A percentile compares a stretch with the other conserved stretches of the same genome.
phyloP scores from a whole-genome alignment of 1,140 invertebrate genomes.

The Leguminivora glycinivorella region DNA sequence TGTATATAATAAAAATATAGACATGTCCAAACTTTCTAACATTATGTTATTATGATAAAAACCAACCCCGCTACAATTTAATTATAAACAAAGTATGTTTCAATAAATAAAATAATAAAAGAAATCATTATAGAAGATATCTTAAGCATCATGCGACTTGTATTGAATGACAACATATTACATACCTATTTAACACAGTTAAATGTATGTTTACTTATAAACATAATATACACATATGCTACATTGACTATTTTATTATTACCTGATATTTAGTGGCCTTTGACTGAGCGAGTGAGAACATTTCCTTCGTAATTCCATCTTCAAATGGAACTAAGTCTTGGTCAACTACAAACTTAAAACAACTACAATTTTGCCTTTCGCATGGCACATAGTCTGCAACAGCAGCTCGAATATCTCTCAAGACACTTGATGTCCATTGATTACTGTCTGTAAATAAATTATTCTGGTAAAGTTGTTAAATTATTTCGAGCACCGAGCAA shows the following conservation, averaged over 20 bases:
- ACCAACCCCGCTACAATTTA: too few species aligned
- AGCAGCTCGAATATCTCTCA: conserved; percentile 65
- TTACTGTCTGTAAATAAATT: conserved; percentile 66
- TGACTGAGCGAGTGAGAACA: conserved; percentile 80
- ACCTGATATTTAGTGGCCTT: conserved; percentile 91
- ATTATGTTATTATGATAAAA: too few species aligned
- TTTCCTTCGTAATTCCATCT: conserved; percentile 82
- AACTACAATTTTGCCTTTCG: conserved; percentile 79
- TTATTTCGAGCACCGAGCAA: not conserved
- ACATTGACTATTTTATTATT: conserved; percentile 43
- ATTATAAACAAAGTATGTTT: too few species aligned
- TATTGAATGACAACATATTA: too few species aligned
- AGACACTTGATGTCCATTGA: conserved; percentile 56
- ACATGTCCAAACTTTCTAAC: too few species aligned
- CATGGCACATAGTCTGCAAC: conserved; percentile 72
- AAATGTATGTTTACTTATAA: too few species aligned
- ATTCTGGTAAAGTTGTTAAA: not conserved
- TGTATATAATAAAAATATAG: too few species aligned
- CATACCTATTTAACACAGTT: too few species aligned
- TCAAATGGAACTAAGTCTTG: conserved; percentile 86
- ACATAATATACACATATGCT: too few species aligned
- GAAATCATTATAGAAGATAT: too few species aligned
- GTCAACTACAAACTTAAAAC: conserved; percentile 82
- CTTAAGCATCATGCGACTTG: too few species aligned
- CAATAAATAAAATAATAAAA: too few species aligned